Evolutionary conservation across 2,113 vertebrate species (phyloP).

Genomic region (Aspiorhynchus laticeps): DNA sequence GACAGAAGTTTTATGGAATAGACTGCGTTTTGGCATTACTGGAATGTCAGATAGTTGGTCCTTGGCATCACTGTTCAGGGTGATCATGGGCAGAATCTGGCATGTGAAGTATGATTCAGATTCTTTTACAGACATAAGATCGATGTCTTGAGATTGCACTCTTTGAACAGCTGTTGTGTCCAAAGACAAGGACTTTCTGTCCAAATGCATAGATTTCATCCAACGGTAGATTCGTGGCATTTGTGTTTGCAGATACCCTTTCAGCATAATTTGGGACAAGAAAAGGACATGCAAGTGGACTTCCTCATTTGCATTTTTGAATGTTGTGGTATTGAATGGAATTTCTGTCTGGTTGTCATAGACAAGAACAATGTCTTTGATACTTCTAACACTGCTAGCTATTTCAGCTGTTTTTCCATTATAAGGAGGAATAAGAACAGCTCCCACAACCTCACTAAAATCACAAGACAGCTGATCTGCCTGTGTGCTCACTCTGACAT

Average conservation of each 20-base stretch:
- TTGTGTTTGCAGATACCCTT: slow-evolving; percentile 70
- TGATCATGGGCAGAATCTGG: slow-evolving; percentile 64
- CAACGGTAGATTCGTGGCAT: slow-evolving; percentile 70
- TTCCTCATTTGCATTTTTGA: slow-evolving; percentile 65
- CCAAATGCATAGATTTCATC: slow-evolving; percentile 75
- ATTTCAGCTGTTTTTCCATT: slow-evolving; percentile 61
- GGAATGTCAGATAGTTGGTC: slow-evolving; percentile 71
- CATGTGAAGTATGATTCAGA: slow-evolving; percentile 75
- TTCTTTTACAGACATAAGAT: slow-evolving; percentile 36
- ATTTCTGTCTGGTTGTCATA: slow-evolving; percentile 64
- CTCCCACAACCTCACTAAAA: background rate
- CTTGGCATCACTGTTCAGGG: slow-evolving; percentile 61
- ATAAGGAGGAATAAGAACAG: slow-evolving; percentile 76
- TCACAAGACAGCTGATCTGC: background rate
- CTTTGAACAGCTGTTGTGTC: slow-evolving; percentile 63
- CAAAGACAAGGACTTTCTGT: slow-evolving; percentile 58
- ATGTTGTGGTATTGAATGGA: slow-evolving; percentile 53
- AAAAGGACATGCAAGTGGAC: slow-evolving; percentile 70
- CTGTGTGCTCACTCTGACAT: slow-evolving; percentile 59
- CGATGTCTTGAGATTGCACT: slow-evolving; percentile 51
- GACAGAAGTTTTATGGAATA: slow-evolving; percentile 76
- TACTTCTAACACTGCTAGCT: slow-evolving; percentile 61
- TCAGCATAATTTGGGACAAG: slow-evolving; percentile 73
- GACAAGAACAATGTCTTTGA: slow-evolving; percentile 75
- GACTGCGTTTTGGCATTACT: slow-evolving; percentile 58